Evolutionary conservation across 2,113 vertebrate genomes (phyloP).

Genomic region (Mellivora capensis): DNA sequence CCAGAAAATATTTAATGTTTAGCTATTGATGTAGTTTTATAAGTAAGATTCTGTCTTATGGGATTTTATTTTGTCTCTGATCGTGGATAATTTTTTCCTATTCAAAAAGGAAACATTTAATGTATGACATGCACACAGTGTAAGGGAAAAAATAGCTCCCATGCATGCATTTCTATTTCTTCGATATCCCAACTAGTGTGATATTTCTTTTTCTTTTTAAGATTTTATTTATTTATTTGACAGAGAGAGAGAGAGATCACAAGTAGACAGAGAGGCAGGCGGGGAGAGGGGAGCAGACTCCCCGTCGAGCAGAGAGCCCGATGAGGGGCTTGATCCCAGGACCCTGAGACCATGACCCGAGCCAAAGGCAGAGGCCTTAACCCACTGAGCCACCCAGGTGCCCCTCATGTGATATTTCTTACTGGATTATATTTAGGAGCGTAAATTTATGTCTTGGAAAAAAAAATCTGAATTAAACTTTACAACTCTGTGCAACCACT

Average conservation of each 20-base stretch:
- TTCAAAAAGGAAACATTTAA: conserved; percentile 5
- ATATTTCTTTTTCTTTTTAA: not conserved
- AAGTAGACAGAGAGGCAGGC: too few relatives aligned
- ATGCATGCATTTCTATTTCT: not conserved
- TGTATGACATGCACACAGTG: not conserved
- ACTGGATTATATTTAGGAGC: not conserved
- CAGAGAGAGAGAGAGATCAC: too few relatives aligned
- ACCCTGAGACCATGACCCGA: too few relatives aligned
- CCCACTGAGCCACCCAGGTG: too few relatives aligned
- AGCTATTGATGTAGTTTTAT: not conserved
- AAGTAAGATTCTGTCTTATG: not conserved
- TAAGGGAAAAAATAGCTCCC: not conserved
- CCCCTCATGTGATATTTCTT: not conserved
- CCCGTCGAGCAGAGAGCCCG: too few relatives aligned
- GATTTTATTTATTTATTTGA: too few relatives aligned
- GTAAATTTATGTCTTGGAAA: not conserved
- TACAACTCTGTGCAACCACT: not conserved
- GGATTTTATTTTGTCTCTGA: not conserved
- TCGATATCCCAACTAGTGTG: not conserved
- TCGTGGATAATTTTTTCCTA: not conserved
- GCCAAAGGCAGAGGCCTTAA: too few relatives aligned
- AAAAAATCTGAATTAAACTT: not conserved
- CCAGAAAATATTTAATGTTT: conserved; percentile 20
- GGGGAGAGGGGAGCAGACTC: too few relatives aligned
- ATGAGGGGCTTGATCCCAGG: too few relatives aligned